Evolutionary conservation across 2,113 vertebrate species (phyloP).

Genomic region (Proteles cristata): DNA sequence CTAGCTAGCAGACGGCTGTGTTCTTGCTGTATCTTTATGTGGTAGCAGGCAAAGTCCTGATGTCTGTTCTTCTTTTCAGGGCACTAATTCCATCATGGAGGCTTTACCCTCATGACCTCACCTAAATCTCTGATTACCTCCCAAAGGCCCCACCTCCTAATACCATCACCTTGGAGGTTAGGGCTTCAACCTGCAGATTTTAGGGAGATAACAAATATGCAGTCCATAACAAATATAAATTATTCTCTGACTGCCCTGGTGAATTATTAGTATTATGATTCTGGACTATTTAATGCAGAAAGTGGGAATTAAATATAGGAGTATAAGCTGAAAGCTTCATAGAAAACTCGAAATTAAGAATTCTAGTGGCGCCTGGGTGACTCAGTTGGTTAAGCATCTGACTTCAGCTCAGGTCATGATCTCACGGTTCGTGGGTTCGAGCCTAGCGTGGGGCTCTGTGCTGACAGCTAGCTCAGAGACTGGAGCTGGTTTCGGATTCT

Average conservation of each 20-base stretch:
- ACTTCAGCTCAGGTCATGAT: too few species aligned
- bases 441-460: too few species aligned
- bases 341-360: neutral
- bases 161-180: neutral
- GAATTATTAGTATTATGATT: slow-evolving; percentile 21
- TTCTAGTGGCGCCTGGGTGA: neutral
- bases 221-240: slow-evolving; percentile 7
- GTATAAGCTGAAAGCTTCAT: neutral
- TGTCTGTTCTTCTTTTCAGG: neutral
- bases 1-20: neutral
- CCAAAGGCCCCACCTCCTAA: neutral
- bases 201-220: neutral
- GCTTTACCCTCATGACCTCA: neutral
- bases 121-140: neutral
- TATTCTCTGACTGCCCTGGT: neutral
- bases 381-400: too few species aligned
- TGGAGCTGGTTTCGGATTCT: too few species aligned
- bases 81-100: neutral
- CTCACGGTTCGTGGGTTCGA: too few species aligned
- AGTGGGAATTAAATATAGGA: slow-evolving; percentile 38
- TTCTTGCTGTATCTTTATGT: neutral
- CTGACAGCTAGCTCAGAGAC: too few species aligned
- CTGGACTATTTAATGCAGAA: neutral
- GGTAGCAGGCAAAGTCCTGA: neutral
- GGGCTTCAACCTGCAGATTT: neutral